These are phyloP conservation scores for Watsonalla binaria DNA, from an alignment of 2,888 invertebrate species.

Conservation along the genomic window DNA sequence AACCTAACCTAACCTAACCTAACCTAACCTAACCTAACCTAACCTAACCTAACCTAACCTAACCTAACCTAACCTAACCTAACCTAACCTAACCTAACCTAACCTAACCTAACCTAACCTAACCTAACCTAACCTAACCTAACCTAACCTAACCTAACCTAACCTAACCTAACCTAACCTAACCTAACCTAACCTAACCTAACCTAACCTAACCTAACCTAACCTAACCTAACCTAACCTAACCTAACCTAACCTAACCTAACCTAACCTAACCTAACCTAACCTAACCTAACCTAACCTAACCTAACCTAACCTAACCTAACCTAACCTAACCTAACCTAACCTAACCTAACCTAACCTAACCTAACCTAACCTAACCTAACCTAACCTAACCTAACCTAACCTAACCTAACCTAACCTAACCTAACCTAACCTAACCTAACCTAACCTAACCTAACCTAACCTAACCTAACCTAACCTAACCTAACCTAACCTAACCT, in stretches of 20 bases:
- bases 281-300: constrained; percentile 15
- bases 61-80: constrained; percentile 13
- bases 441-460: constrained; percentile 14
- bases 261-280: constrained; percentile 14
- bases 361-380: constrained; percentile 14
- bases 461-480: constrained; percentile 17
- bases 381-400: constrained; percentile 16
- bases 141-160: constrained; percentile 16
- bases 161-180: constrained; percentile 13
- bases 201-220: constrained; percentile 13
- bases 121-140: constrained; percentile 13
- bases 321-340: constrained; percentile 16
- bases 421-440: constrained; percentile 17
- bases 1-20: constrained; percentile 14
- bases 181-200: constrained; percentile 12
- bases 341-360: constrained; percentile 17
- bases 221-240: constrained; percentile 14
- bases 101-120: constrained; percentile 11
- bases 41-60: constrained; percentile 15
- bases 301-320: constrained; percentile 14
- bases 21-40: constrained; percentile 15
- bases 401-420: constrained; percentile 17
- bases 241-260: constrained; percentile 15
- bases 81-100: constrained; percentile 14
- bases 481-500: no score